These are phyloP conservation scores for Holcopasites calliopsidis DNA, from an alignment of 1,140 invertebrate species.

Conservation along the genomic window DNA sequence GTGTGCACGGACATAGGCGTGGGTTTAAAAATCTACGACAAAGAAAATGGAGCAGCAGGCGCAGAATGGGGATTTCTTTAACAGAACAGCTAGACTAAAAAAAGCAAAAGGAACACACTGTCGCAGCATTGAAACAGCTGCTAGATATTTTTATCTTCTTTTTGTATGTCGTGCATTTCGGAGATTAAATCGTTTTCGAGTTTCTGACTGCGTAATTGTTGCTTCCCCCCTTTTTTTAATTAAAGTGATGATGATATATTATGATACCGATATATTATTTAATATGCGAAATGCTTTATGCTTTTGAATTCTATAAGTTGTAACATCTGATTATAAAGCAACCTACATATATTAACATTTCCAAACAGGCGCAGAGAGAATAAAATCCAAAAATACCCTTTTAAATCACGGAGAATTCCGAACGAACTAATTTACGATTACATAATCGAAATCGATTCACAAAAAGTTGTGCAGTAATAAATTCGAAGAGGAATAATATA, in stretches of 20 bases:
- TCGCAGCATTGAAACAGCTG: neutral
- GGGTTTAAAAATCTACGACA: neutral
- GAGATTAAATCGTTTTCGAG: too few species aligned
- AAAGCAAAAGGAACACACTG: neutral
- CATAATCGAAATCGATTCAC: neutral
- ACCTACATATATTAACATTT: neutral
- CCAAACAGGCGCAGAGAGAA: neutral
- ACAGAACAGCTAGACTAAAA: neutral
- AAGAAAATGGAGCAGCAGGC: neutral
- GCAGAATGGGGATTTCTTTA: neutral
- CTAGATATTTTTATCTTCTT: neutral
- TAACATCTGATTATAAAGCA: neutral
- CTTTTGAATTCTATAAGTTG: too few species aligned
- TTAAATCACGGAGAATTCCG: neutral
- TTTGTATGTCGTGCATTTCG: neutral
- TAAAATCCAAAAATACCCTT: neutral
- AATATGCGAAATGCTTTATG: too few species aligned
- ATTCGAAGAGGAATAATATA: neutral
- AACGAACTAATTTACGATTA: slow-evolving; percentile 6
- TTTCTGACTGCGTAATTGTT: too few species aligned
- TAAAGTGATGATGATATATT: too few species aligned
- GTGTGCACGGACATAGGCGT: neutral
- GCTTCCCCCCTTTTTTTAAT: too few species aligned
- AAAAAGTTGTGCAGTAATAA: neutral
- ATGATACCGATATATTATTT: too few species aligned